Conservation (phyloP, 1,140 invertebrate species). For the Euschistus heros region DNA sequence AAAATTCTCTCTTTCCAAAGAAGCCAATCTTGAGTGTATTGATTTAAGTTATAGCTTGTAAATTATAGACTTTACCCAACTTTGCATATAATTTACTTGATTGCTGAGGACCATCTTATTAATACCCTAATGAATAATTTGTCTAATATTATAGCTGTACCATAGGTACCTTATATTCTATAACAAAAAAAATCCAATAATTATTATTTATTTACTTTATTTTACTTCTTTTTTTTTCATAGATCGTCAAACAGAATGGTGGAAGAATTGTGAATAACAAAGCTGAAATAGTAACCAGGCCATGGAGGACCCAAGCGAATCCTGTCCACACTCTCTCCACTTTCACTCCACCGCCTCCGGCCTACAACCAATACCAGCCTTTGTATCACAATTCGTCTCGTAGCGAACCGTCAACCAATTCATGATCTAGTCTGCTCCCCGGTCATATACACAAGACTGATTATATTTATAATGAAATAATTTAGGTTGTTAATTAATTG, state of each 20-base stretch:
- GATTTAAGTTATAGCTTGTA: too few species aligned
- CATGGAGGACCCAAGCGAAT: conserved; percentile 20
- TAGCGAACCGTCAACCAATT: conserved; percentile 23
- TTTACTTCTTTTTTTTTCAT: background rate
- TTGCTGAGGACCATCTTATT: too few species aligned
- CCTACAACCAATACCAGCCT: conserved; percentile 26
- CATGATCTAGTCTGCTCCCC: conserved; percentile 12
- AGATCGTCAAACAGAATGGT: background rate
- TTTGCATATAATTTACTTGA: too few species aligned
- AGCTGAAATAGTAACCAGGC: background rate
- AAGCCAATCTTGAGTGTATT: too few species aligned
- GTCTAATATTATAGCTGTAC: too few species aligned
- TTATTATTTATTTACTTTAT: too few species aligned
- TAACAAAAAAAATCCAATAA: too few species aligned
- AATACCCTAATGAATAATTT: too few species aligned
- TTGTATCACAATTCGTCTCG: conserved; percentile 27
- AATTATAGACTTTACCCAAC: too few species aligned
- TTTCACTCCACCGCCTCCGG: conserved; percentile 19
- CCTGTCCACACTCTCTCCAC: conserved; percentile 21
- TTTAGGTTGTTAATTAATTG: conserved; percentile 14
- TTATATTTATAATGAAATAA: conserved; percentile 17
- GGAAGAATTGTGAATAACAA: background rate
- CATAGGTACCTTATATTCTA: too few species aligned
- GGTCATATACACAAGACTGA: conserved; percentile 3
- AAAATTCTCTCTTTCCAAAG: too few species aligned